Conservation (phyloP, 2,888 invertebrate species). For the Drosophila ezoana region DNA sequence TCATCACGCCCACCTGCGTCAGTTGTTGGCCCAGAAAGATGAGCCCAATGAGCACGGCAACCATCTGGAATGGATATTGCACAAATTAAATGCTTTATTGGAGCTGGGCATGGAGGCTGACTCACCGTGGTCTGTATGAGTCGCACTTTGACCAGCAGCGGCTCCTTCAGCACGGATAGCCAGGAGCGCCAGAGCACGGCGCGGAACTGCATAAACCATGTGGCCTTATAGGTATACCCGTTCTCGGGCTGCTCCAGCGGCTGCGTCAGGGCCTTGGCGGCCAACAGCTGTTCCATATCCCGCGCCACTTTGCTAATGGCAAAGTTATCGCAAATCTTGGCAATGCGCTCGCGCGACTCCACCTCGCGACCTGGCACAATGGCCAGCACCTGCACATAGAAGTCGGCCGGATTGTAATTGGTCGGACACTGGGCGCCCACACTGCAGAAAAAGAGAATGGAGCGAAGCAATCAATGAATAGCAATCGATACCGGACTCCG, state of each 20-base stretch:
- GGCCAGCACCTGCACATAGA: slow-evolving; percentile 95
- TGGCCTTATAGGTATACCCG: slow-evolving; percentile 86
- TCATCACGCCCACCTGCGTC: slow-evolving; percentile 95
- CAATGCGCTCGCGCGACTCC: slow-evolving; percentile 91
- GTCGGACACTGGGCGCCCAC: slow-evolving; percentile 93
- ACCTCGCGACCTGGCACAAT: slow-evolving; percentile 93
- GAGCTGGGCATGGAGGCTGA: slow-evolving; percentile 42
- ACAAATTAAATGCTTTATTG: not conserved
- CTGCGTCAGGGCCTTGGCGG: slow-evolving; percentile 63
- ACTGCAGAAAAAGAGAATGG: slow-evolving; percentile 84
- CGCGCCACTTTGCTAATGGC: slow-evolving; percentile 83
- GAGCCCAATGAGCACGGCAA: slow-evolving; percentile 93
- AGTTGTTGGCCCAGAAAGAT: slow-evolving; percentile 93
- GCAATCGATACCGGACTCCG: too few species aligned
- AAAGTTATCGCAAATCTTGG: slow-evolving; percentile 92
- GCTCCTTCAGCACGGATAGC: slow-evolving; percentile 95
- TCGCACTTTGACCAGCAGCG: slow-evolving; percentile 94
- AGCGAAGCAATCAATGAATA: not conserved
- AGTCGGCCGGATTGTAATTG: slow-evolving; percentile 97
- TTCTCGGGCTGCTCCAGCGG: slow-evolving; percentile 87
- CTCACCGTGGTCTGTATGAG: slow-evolving; percentile 95
- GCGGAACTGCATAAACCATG: slow-evolving; percentile 94
- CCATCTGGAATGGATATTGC: slow-evolving; percentile 87
- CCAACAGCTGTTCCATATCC: slow-evolving; percentile 82
- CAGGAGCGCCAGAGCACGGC: slow-evolving; percentile 96